phyloP scores from a whole-genome alignment of 2,113 vertebrate species.

The Pantherophis guttatus region DNA sequence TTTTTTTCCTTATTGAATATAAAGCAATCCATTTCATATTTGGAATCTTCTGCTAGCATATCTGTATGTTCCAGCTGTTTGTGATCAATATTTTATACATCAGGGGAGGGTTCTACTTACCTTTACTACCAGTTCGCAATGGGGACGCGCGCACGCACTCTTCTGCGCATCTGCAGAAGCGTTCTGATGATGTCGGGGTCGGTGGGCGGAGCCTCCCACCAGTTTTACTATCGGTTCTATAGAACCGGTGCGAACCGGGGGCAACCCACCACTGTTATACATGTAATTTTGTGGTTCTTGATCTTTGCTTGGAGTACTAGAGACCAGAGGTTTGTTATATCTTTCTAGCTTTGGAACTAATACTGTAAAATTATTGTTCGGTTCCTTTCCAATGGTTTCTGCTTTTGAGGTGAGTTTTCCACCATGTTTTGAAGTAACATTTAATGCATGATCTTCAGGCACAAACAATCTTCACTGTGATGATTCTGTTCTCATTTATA shows the following conservation, averaged over 20 bases:
- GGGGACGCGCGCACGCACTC: no score
- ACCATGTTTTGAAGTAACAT: not conserved
- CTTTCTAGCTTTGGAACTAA: not conserved
- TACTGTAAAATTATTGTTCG: not conserved
- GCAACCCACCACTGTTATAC: not conserved
- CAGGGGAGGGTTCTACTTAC: no score
- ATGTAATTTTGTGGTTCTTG: not conserved
- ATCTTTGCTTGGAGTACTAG: not conserved
- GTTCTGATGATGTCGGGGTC: no score
- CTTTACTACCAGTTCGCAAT: no score
- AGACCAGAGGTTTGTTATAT: not conserved
- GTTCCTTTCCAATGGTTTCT: not conserved
- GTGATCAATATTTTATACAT: not conserved
- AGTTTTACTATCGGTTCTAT: no score
- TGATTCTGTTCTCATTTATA: not conserved
- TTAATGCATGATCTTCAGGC: not conserved
- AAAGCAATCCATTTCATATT: not conserved
- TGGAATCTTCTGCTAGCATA: not conserved
- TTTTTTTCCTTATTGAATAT: not conserved
- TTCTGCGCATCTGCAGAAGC: no score
- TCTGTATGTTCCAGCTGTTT: not conserved
- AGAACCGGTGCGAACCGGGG: no score
- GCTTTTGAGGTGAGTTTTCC: not conserved
- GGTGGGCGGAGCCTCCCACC: no score
- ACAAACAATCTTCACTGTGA: not conserved